Conservation (phyloP, 2,797 vertebrate genomes). For the Chelon labrosus region DNA sequence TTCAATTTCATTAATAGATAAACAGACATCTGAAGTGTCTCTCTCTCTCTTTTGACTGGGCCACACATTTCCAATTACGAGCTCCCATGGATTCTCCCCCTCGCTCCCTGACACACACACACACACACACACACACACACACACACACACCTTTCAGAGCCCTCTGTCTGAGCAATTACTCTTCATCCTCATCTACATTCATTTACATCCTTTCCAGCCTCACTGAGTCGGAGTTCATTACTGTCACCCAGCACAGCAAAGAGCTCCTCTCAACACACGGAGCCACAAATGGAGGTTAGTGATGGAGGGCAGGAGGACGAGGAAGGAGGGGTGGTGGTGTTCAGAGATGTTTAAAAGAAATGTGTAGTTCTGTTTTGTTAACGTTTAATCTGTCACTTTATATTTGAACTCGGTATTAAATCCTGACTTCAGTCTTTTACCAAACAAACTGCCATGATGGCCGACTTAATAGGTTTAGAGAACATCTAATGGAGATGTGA, state of each 20-base stretch:
- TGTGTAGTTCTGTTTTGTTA: slow-evolving; percentile 19
- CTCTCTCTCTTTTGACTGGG: slow-evolving; percentile 24
- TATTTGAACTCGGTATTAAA: neutral
- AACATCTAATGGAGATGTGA: too few species aligned
- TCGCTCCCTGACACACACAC: neutral
- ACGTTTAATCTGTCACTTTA: neutral
- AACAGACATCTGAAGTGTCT: slow-evolving; percentile 49
- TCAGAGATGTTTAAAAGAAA: slow-evolving; percentile 4
- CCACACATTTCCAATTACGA: slow-evolving; percentile 33
- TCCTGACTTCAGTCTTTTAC: too few species aligned
- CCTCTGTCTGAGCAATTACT: slow-evolving; percentile 66
- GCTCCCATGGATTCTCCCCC: slow-evolving; percentile 23
- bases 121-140: slow-evolving; percentile 22
- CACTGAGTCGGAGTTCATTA: slow-evolving; percentile 76
- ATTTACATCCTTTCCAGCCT: slow-evolving; percentile 58
- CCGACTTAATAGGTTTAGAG: too few species aligned
- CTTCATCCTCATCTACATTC: slow-evolving; percentile 63
- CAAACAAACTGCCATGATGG: too few species aligned
- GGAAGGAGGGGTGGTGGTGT: slow-evolving; percentile 20
- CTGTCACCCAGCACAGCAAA: slow-evolving; percentile 55
- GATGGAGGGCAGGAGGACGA: neutral
- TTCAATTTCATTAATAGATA: slow-evolving; percentile 51
- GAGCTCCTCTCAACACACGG: slow-evolving; percentile 38
- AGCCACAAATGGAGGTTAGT: slow-evolving; percentile 21
- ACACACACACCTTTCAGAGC: slow-evolving; percentile 42